Percentiles rank a stretch among this genome's conserved stretches.
These are phyloP conservation scores for Molorchus minor DNA, from an alignment of 2,888 invertebrate species.

Conservation along the genomic window DNA sequence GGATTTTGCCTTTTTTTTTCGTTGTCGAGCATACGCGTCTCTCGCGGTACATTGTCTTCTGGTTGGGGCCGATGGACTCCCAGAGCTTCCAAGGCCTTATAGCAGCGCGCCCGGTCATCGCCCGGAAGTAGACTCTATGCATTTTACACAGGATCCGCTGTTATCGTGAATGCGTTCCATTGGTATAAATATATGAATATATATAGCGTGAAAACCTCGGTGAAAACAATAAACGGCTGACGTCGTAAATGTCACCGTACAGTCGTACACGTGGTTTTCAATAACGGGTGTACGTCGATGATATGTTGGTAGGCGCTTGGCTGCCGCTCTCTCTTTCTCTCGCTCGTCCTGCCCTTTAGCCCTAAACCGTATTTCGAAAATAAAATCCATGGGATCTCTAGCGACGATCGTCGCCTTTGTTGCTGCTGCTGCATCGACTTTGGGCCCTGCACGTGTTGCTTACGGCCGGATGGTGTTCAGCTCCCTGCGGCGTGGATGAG, in stretches of 20 bases:
- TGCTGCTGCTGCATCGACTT: slow-evolving; percentile 1
- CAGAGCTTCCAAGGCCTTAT: slow-evolving; percentile 50
- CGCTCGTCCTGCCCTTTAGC: too few species aligned
- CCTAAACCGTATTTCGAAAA: too few species aligned
- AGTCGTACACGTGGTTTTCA: slow-evolving; percentile 16
- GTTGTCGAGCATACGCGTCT: slow-evolving; percentile 12
- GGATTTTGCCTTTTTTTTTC: slow-evolving; percentile 21
- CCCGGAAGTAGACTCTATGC: slow-evolving; percentile 47
- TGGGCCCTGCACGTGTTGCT: slow-evolving; percentile 10
- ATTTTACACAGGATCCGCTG: slow-evolving; percentile 17
- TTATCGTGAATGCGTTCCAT: background rate
- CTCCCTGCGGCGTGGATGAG: too few species aligned
- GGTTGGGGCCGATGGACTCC: slow-evolving; percentile 50
- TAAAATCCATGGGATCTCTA: too few species aligned
- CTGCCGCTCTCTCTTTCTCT: background rate
- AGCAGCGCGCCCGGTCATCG: slow-evolving; percentile 46
- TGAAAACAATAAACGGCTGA: background rate
- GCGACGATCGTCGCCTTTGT: too few species aligned
- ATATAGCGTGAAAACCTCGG: background rate
- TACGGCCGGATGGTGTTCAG: too few species aligned
- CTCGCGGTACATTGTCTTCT: slow-evolving; percentile 43
- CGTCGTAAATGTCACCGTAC: slow-evolving; percentile 22
- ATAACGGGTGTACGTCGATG: background rate
- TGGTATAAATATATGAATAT: too few species aligned
- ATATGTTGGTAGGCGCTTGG: background rate